Base-by-base conservation (phyloP, 2,888 invertebrate genomes). In the Hecatera dysodea region DNA sequence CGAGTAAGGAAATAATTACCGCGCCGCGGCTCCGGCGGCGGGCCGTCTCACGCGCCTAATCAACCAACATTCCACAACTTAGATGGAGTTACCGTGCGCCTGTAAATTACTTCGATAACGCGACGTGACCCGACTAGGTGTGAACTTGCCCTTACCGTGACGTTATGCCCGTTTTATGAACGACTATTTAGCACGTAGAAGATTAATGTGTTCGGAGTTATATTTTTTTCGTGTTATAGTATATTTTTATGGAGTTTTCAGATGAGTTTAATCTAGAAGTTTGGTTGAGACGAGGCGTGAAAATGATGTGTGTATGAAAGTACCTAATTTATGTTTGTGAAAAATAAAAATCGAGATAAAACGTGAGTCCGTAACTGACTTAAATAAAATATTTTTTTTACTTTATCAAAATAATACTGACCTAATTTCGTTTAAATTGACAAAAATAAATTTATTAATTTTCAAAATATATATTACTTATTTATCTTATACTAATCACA, bases 31-130 rank as follows among this genome's bases (percentile, higher is more conserved):
- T n/a, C n/a, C n/a, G 46, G 46, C 46, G 36, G 56, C 56, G 22
- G 33, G n/a, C 89, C 90, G 67, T 74, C 90, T 91, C 94, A 94
- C 94, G 94, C 90, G 89, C 91, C 90, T 91, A 93, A 94, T 94
- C 93, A 93, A 92, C 85, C 90, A 92, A 93, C 90, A 93, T 91
- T 88, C 84, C 83, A 86, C 87, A 91, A 94, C 90, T 93, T 93
- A 91, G 92, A 94, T 93, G 90, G 90, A 93, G 92, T 93, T 93
- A 84, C 87, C 89, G 85, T 82, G 86, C 88, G 87, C 90, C 88
- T 89, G 92, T 92, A 89, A 92, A 93, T 92, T 92, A 93, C 93
- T 91, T 91, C 91, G 92, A 92, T 91, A 90, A 89, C 85, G 86
- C 82, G 84, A 93, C 93, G 93, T 93, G 93, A 91, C 90, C 85